These are phyloP conservation scores for Oxyura jamaicensis DNA, from an alignment of 2,113 vertebrate genomes.

Conservation along the genomic window DNA sequence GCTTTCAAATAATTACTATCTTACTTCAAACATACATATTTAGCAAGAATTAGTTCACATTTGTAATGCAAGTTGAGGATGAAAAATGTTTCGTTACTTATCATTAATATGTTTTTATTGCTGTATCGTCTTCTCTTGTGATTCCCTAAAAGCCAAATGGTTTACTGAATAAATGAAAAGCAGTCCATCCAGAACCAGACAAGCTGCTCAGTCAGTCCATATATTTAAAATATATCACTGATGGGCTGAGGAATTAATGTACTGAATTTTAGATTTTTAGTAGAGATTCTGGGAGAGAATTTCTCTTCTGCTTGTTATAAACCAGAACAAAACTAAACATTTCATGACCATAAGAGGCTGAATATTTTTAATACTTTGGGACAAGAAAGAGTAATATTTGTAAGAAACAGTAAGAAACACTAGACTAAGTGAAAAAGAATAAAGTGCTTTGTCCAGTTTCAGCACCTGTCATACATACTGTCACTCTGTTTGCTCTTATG, in stretches of 20 bases:
- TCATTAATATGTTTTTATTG: conserved; percentile 45
- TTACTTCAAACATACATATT: neutral
- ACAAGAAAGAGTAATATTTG: neutral
- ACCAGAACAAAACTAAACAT: neutral
- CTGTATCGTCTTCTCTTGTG: conserved; percentile 34
- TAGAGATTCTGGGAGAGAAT: neutral
- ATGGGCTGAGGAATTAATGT: neutral
- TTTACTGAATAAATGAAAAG: conserved; percentile 44
- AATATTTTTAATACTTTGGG: neutral
- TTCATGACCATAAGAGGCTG: rapidly evolving
- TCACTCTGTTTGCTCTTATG: neutral
- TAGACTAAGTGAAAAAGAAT: neutral
- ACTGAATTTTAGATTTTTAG: neutral
- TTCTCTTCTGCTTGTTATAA: neutral
- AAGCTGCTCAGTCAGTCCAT: conserved; percentile 34
- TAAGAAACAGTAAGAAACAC: neutral
- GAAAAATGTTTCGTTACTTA: conserved; percentile 16
- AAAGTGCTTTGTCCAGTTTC: neutral
- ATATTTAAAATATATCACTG: conserved; percentile 20
- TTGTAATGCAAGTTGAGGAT: neutral
- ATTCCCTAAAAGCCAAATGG: conserved; percentile 8
- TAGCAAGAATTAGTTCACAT: neutral
- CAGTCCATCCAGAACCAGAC: neutral
- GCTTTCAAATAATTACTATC: neutral
- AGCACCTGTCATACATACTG: neutral